These are phyloP conservation scores for Galemys pyrenaicus DNA, from an alignment of 2,113 vertebrate genomes.

Conservation along the genomic window DNA sequence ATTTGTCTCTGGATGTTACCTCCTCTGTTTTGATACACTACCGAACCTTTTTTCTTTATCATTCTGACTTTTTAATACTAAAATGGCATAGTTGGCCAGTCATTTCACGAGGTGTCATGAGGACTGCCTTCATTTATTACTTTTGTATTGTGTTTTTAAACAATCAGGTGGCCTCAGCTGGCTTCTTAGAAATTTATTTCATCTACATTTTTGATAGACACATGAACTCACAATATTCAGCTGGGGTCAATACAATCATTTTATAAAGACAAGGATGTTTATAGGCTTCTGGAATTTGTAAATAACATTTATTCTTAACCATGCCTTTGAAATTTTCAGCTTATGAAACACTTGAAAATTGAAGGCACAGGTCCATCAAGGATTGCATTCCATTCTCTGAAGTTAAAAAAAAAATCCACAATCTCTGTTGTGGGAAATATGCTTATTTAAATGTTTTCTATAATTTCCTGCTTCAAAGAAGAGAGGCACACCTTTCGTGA, in stretches of 20 bases:
- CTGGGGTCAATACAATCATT: background rate
- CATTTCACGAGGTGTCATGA: background rate
- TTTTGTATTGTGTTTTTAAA: background rate
- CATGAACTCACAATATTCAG: conserved; percentile 1
- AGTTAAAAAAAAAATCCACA: background rate
- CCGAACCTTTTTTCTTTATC: background rate
- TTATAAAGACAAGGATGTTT: conserved; percentile 19
- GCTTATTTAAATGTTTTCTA: background rate
- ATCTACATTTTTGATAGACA: conserved; percentile 37
- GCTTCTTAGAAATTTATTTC: background rate
- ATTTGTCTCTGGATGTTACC: background rate
- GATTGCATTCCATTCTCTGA: background rate
- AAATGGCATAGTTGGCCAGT: background rate
- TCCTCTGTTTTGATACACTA: background rate
- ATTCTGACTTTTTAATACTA: background rate
- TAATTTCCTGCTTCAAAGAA: conserved; percentile 17
- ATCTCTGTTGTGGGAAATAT: background rate
- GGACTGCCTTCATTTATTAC: background rate
- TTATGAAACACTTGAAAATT: conserved; percentile 49
- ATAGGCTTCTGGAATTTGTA: conserved; percentile 18
- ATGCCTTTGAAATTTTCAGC: conserved; percentile 45
- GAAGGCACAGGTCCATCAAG: conserved; percentile 41
- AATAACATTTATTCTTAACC: conserved; percentile 34
- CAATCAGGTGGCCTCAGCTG: background rate
- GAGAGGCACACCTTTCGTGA: background rate